Evolutionary conservation across 2,888 invertebrate genomes (phyloP), one percentile per base, ranked within the genome.

Genomic region (Steinernema hermaphroditum): DNA sequence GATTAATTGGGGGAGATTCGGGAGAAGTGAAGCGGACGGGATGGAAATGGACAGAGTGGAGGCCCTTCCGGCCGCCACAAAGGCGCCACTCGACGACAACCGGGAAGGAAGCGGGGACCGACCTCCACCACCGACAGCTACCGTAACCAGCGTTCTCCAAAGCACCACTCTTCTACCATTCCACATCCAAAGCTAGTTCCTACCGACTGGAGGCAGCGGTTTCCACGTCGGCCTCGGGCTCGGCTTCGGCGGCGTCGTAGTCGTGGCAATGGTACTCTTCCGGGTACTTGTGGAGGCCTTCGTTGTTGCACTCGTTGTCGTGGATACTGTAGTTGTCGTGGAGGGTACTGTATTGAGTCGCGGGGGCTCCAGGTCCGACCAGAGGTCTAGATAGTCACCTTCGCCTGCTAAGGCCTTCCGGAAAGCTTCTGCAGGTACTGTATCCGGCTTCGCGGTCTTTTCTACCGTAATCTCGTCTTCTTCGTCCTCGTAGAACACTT

Each of bases 311-410:
- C 41, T 70, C 2, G 76, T 69, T 1, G 74, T 62, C 14, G 73
- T 75, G 9, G 75, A 74, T 37, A 37, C 37, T 4, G 37, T 37
- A n/a, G 71, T 46, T 22, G 72, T 69, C 2, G 73, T 73, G 12
- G 75, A 32, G n/a, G 37, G 72, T 57, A 29, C 62, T 9, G 62
- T 62, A 29, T 62, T 62, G 9, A 62, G 29, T 9, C 32, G 29
- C 27, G 62, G 62, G 2, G 62, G 62, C 34, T 72, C 73, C n/a
- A 76, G 43, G n/a, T 75, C 75, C 24, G 75, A 62, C 75, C 75
- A 75, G 49, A 75, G 27, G 34, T 37, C 72, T 44, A 75, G 46
- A 27, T 70, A 71, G 54, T 75, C 72, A 1, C 75, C 71, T 14
- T 76, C 75, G 19, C 16, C 16, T 32, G 12, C 62, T 12, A 62